Evolutionary conservation across 1,140 invertebrate species (phyloP), one percentile per base, ranked within the genome.

Genomic region (Drosophila bifasciata): DNA sequence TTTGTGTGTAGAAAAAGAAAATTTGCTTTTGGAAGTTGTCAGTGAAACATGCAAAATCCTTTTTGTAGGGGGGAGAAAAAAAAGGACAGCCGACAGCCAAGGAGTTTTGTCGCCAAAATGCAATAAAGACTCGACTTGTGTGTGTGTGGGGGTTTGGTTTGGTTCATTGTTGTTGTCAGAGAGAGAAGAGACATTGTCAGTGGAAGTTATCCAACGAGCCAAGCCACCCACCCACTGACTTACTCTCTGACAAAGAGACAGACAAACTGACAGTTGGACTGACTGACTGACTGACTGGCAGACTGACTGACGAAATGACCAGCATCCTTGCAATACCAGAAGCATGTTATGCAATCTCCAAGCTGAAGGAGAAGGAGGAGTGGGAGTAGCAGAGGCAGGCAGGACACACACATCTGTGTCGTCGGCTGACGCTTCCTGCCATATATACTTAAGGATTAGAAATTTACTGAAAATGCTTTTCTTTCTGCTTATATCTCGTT

Each of bases 401-500:
- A 57, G 59, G 67, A 61, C 68, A 72, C 62, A 76, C 62, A 60
- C 55, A 75, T 85, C 76, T 68, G 67, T 17, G 46, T 36, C 28
- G 32, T 51, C 63, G 53, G 59, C 73, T 86, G 81, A 86, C 74
- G 81, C 76, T 77, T 81, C 81, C 80, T 81, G 81, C 75, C 83
- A 88, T 88, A 86, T 86, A 88, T 88, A 88, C 83, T 88, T 88
- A 88, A 88, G 83, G 83, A 88, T 88, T 88, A 88, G 83, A 88
- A 88, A 88, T 88, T 88, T 88, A 88, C 78, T 88, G 83, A 89
- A 36, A 88, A 86, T 86, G 76, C 71, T 84, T 72, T 62, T 63
- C 68, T 63, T 76, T 79, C 70, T 76, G 56, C 74, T 76, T 76
- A 76, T 69, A 36, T 36, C 32, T 36, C 32, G 32, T 36, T 36